Evolutionary conservation across 2,888 invertebrate genomes (phyloP), one percentile per base, ranked within the genome.

Genomic region (Oscheius onirici): DNA sequence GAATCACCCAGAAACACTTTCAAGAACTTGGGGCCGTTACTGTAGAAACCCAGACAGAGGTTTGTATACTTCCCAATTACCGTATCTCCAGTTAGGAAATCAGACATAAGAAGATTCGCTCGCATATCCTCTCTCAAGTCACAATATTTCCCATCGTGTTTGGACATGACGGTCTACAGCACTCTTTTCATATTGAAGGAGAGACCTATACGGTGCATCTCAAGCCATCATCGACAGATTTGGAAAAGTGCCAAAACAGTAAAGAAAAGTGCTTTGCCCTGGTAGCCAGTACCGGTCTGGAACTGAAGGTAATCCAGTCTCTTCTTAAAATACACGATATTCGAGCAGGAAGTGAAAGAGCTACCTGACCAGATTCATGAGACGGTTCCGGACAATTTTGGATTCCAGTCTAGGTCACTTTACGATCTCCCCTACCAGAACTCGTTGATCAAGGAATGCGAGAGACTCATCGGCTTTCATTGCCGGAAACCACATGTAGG

Each of bases 81-180:
- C n/a, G n/a, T n/a, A n/a, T n/a, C n/a, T n/a, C n/a, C n/a, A n/a
- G n/a, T n/a, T n/a, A 34, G 34, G 49, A 52, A 66, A 41, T 2
- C 41, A 24, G 22, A 20, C 15, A 49, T 3, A 28, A 20, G 51
- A 52, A 28, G 15, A 34, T 66, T 11, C 52, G 54, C n/a, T 52
- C 66, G 3, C 26, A 49, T 20, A 13, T 66, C 28, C 40, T 20
- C 24, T 52, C 52, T 15, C 52, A 52, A 55, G 40, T 28, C 15
- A 17, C 54, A n/a, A 13, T 66, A 3, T 66, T 66, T 26, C 66
- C 66, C 1, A 40, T 66, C n/a, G 40, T 66, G 15, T 41, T 66
- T 11, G 34, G 22, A 34, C 43, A 41, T 5, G 52, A 66, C 1
- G 66, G 66, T 15, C 3, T 66, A 13, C 6, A 26, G 15, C 24